phyloP scores from a whole-genome alignment of 2,888 invertebrate genomes.

The Dicyrtomina minuta region DNA sequence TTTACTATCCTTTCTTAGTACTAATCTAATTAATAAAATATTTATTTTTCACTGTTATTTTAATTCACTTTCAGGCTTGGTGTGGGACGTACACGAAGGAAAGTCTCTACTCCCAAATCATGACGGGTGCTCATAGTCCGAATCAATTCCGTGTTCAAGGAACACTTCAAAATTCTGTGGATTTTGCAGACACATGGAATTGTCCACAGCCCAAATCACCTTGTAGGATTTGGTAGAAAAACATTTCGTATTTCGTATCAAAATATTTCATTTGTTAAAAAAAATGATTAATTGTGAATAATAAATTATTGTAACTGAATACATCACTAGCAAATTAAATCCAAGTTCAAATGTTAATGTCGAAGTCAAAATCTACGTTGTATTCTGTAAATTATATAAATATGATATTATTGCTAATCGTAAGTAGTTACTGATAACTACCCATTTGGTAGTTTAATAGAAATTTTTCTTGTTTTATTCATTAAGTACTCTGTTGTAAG shows the following conservation, averaged over 20 bases:
- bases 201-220: conserved; percentile 35
- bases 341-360: too few relatives aligned
- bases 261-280: too few relatives aligned
- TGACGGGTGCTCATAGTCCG: conserved; percentile 49
- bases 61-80: conserved; percentile 44
- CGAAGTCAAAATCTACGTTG: too few relatives aligned
- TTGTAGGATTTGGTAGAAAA: conserved; percentile 41
- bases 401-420: too few relatives aligned
- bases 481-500: too few relatives aligned
- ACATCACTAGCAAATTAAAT: too few relatives aligned
- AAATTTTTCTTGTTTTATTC: too few relatives aligned
- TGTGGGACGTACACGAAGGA: conserved; percentile 46
- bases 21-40: not conserved
- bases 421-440: too few relatives aligned
- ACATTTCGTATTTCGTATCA: not conserved
- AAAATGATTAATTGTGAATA: too few relatives aligned
- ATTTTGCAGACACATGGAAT: conserved; percentile 47
- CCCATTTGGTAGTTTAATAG: too few relatives aligned
- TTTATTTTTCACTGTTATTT: not conserved
- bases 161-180: conserved; percentile 45
- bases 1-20: not conserved
- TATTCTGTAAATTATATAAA: too few relatives aligned
- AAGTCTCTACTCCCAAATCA: conserved; percentile 47
- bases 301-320: too few relatives aligned
- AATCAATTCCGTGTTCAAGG: conserved; percentile 47